Percentiles rank a stretch among this genome's conserved stretches.
phyloP scores from a whole-genome alignment of 2,113 vertebrate species.

The Protobothrops mucrosquamatus region DNA sequence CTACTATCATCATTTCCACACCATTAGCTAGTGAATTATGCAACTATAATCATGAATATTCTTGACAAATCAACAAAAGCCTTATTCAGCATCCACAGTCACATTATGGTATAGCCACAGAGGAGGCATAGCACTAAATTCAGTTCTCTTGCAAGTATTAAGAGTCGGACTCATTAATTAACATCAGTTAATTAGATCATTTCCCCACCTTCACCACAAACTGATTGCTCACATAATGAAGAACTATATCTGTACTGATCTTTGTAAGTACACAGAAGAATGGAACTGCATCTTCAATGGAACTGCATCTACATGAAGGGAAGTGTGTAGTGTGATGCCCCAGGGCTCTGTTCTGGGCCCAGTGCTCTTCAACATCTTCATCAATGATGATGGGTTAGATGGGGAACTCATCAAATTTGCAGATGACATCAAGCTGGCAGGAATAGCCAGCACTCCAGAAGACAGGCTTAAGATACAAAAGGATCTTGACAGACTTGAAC shows the following conservation, averaged over 20 bases:
- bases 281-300: too few species aligned
- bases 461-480: too few species aligned
- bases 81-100: conserved; percentile 22
- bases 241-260: conserved; percentile 50
- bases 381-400: too few species aligned
- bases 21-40: conserved; percentile 45
- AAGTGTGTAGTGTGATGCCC: too few species aligned
- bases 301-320: too few species aligned
- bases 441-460: too few species aligned
- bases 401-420: too few species aligned
- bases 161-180: conserved; percentile 61
- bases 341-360: too few species aligned
- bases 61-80: conserved; percentile 48
- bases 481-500: too few species aligned
- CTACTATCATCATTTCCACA: conserved; percentile 44
- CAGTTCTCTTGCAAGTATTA: conserved; percentile 38
- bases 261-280: conserved; percentile 66
- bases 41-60: conserved; percentile 34
- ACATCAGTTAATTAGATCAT: conserved; percentile 67
- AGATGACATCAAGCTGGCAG: too few species aligned
- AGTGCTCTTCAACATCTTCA: too few species aligned
- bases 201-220: conserved; percentile 53
- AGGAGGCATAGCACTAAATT: conserved; percentile 36
- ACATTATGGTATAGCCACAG: conserved; percentile 37
- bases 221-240: conserved; percentile 62